A percentile compares a stretch with the other conserved stretches of the same genome.
Conservation (phyloP, 2,113 vertebrate species). For the Hippocampus barbouri region DNA sequence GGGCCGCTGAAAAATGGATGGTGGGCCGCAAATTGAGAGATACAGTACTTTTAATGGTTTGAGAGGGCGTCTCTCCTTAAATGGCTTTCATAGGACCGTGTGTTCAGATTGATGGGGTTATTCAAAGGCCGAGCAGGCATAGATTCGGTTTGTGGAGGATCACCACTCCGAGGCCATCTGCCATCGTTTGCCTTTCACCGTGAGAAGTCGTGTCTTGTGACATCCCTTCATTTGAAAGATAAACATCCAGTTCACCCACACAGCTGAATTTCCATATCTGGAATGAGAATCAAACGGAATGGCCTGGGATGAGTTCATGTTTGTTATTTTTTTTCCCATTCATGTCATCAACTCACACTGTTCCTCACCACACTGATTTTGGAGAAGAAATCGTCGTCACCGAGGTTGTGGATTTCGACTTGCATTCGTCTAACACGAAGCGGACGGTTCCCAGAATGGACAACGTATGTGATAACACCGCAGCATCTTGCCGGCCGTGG, state of each 20-base stretch:
- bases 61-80: conserved; percentile 16
- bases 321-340: neutral
- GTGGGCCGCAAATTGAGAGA: neutral
- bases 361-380: neutral
- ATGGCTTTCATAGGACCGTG: conserved; percentile 8
- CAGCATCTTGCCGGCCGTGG: neutral
- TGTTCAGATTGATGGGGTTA: neutral
- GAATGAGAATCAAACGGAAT: neutral
- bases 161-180: conserved; percentile 40
- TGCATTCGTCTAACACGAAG: neutral
- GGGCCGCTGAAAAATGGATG: too few relatives aligned
- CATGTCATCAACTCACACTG: neutral
- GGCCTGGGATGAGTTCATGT: neutral
- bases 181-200: conserved; percentile 26
- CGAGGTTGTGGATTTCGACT: neutral
- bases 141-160: conserved; percentile 33
- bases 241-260: neutral
- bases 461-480: neutral
- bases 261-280: neutral
- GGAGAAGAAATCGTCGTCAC: neutral
- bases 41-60: conserved; percentile 27
- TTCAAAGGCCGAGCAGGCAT: conserved; percentile 1
- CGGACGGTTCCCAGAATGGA: neutral
- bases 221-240: conserved; percentile 1
- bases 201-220: neutral